Evolutionary conservation across 2,113 vertebrate genomes (phyloP).

Genomic region (Eudorcas thomsonii): DNA sequence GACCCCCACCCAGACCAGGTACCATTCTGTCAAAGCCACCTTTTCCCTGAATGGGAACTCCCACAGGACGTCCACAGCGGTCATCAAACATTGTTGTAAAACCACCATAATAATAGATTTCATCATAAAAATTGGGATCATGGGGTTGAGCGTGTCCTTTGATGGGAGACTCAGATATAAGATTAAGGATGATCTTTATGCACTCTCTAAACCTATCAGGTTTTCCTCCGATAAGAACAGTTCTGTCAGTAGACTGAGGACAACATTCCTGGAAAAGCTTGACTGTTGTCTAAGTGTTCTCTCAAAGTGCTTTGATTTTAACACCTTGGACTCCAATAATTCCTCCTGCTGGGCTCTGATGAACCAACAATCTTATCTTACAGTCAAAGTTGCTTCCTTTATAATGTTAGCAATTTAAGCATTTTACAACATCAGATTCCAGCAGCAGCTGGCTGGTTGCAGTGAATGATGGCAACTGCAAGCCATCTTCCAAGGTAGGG

Average conservation of each 20-base stretch:
- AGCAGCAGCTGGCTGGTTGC: conserved; percentile 76
- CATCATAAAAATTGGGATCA: not conserved
- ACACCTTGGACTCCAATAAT: not conserved
- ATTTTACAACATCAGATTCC: conserved; percentile 78
- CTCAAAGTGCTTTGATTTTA: not conserved
- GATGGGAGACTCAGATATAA: not conserved
- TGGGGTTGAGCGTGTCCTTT: not conserved
- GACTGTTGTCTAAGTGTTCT: not conserved
- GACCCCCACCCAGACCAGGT: not conserved
- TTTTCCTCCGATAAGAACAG: not conserved
- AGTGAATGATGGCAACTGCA: conserved; percentile 78
- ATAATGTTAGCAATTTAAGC: conserved; percentile 63
- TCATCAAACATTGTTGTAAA: not conserved
- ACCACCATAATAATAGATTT: not conserved
- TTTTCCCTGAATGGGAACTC: not conserved
- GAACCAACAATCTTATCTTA: not conserved
- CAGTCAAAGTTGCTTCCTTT: not conserved
- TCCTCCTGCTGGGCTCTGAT: not conserved
- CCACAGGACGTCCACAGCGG: accelerated
- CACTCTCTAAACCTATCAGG: not conserved
- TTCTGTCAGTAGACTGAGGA: not conserved
- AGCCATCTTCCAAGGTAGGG: conserved; percentile 31
- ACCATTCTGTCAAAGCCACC: not conserved
- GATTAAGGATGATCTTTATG: not conserved
- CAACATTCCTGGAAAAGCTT: not conserved